These are phyloP conservation scores for Polyodon spathula DNA, from an alignment of 2,113 vertebrate species.

Conservation along the genomic window DNA sequence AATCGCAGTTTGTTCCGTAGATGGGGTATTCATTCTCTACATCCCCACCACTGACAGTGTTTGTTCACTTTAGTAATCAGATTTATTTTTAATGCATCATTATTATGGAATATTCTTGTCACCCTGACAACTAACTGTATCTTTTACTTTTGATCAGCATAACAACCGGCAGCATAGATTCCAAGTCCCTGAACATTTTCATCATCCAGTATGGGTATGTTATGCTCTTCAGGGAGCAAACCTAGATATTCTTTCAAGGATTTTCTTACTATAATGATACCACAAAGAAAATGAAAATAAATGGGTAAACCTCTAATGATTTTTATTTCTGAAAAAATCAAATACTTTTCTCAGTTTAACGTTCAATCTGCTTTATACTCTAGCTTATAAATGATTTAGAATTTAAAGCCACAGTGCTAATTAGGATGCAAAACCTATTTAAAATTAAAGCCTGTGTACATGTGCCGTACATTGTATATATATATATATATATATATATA, in stretches of 20 bases:
- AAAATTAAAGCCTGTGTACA: background rate
- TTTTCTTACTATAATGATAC: too few species aligned
- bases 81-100: slow-evolving; percentile 9
- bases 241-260: slow-evolving; percentile 13
- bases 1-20: background rate
- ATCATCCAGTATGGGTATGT: slow-evolving; percentile 5
- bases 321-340: background rate
- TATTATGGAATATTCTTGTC: slow-evolving; percentile 8
- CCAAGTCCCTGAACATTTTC: slow-evolving; percentile 7
- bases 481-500: too few species aligned
- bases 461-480: too few species aligned
- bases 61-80: slow-evolving; percentile 24
- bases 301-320: background rate
- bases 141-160: slow-evolving; percentile 4
- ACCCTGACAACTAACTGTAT: slow-evolving; percentile 11
- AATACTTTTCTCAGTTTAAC: background rate
- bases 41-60: background rate
- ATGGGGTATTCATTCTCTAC: slow-evolving; percentile 5
- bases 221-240: slow-evolving; percentile 3
- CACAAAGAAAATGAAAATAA: background rate
- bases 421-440: background rate
- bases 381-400: background rate
- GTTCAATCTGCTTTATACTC: background rate
- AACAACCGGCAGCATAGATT: slow-evolving; percentile 5
- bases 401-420: background rate